Percentiles rank a stretch among this genome's conserved stretches.
These are phyloP conservation scores for Malurus cyaneus DNA, from an alignment of 2,113 vertebrate genomes.

Conservation along the genomic window DNA sequence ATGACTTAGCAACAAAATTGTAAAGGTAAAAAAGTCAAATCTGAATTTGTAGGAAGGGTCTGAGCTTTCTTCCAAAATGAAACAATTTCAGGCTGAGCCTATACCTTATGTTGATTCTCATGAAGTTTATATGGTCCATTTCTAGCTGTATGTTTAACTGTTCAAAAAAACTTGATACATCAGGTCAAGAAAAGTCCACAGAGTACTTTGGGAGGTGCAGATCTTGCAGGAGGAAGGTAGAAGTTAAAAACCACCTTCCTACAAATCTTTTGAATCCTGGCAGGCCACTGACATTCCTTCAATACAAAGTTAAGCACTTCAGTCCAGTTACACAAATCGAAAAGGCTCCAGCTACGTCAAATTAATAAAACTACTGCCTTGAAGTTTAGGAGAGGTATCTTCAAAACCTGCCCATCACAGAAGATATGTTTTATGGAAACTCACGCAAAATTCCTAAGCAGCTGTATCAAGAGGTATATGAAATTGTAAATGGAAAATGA, in stretches of 20 bases:
- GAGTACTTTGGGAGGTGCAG: background rate
- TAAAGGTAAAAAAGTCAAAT: background rate
- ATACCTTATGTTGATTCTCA: background rate
- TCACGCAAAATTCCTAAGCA: background rate
- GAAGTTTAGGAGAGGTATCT: background rate
- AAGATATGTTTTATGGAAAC: background rate
- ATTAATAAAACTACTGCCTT: background rate
- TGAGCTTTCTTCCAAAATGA: background rate
- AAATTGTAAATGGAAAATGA: background rate
- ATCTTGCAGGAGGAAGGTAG: background rate
- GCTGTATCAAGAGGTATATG: background rate
- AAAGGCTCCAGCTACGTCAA: background rate
- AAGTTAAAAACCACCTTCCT: background rate
- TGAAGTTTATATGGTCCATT: background rate
- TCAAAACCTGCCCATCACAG: background rate
- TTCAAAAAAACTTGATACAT: background rate
- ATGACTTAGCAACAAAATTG: background rate
- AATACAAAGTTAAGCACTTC: background rate
- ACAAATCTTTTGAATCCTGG: background rate
- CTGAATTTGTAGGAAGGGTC: background rate
- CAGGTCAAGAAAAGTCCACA: background rate
- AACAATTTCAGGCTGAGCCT: background rate
- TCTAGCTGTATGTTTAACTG: background rate
- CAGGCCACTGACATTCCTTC: background rate
- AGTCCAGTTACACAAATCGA: background rate